Conservation (phyloP, 2,797 vertebrate genomes). For the Spondyliosoma cantharus region DNA sequence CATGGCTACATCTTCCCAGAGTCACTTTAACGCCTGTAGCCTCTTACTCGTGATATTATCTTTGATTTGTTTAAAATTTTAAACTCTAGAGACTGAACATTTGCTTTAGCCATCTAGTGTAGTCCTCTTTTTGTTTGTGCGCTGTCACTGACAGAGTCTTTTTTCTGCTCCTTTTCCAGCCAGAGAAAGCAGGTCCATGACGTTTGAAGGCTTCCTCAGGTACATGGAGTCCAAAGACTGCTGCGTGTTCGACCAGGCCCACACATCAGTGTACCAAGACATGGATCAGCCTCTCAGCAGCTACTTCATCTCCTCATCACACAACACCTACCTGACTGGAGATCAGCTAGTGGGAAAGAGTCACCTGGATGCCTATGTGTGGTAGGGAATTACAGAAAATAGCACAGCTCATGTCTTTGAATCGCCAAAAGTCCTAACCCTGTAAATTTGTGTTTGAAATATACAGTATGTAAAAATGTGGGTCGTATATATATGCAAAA, state of each 20-base stretch:
- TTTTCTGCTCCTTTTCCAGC: constrained; percentile 75
- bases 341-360: constrained; percentile 89
- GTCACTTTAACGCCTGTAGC: no score
- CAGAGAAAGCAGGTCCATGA: constrained; percentile 80
- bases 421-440: neutral
- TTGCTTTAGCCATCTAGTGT: no score
- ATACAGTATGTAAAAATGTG: no score
- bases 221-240: constrained; percentile 87
- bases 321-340: constrained; percentile 91
- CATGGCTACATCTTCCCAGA: no score
- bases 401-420: constrained; percentile 1
- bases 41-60: no score
- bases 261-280: constrained; percentile 85
- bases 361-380: constrained; percentile 86
- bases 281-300: constrained; percentile 87
- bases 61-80: no score
- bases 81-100: no score
- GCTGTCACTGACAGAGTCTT: neutral
- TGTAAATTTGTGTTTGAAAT: neutral
- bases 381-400: constrained; percentile 74
- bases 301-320: constrained; percentile 92
- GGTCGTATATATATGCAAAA: no score
- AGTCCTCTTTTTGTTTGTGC: neutral
- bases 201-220: constrained; percentile 88
- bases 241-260: constrained; percentile 80